Conservation (phyloP, 2,113 vertebrate genomes). For the Bos javanicus region DNA sequence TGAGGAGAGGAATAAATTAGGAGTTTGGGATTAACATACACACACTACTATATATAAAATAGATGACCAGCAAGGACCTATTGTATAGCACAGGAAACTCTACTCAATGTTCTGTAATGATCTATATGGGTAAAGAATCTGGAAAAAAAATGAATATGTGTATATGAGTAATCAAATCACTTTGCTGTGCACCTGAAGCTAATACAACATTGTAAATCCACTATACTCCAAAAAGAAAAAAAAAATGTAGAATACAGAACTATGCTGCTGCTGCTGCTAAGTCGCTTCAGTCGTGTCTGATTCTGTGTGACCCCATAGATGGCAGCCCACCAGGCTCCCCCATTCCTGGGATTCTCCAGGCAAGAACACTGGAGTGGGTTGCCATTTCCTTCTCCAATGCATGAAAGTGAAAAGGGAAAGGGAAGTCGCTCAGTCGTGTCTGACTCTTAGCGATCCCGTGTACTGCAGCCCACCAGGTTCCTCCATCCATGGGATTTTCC, state of each 20-base stretch:
- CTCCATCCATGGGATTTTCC: too few relatives aligned
- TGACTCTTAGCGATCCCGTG: too few relatives aligned
- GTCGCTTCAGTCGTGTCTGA: rapidly evolving
- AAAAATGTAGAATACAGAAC: neutral
- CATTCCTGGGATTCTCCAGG: too few relatives aligned
- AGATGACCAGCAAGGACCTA: neutral
- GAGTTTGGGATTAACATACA: neutral
- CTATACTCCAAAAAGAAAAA: neutral
- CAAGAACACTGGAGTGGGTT: too few relatives aligned
- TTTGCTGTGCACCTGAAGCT: neutral
- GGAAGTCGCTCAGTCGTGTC: too few relatives aligned
- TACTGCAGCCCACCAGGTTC: too few relatives aligned
- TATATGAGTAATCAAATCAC: neutral
- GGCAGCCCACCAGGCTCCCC: too few relatives aligned
- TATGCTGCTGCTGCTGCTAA: neutral
- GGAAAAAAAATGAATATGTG: neutral
- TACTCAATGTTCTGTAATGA: neutral
- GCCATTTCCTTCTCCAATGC: too few relatives aligned
- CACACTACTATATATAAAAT: neutral
- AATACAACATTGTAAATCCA: neutral
- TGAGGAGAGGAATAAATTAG: neutral
- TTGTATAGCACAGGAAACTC: neutral
- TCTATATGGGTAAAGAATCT: neutral
- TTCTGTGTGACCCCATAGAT: neutral
- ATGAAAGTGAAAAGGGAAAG: too few relatives aligned